phyloP scores from a whole-genome alignment of 2,113 vertebrate genomes.

The Mirounga angustirostris region DNA sequence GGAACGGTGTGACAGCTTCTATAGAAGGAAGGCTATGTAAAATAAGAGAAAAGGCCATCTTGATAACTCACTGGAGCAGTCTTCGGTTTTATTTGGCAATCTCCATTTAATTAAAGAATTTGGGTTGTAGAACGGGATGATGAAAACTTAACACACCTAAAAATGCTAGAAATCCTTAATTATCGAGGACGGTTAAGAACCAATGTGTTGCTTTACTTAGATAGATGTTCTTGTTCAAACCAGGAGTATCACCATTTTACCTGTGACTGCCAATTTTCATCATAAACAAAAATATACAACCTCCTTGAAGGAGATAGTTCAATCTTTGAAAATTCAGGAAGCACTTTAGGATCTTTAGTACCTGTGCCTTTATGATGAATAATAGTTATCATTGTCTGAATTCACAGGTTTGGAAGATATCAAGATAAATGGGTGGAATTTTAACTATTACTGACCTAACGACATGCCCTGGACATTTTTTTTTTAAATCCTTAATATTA shows the following conservation, averaged over 20 bases:
- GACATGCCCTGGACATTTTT: neutral
- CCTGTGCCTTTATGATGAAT: neutral
- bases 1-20: neutral
- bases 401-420: neutral
- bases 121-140: neutral
- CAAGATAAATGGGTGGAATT: neutral
- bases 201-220: neutral
- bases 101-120: slow-evolving; percentile 25
- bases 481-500: neutral
- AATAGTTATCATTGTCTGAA: neutral
- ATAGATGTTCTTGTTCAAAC: neutral
- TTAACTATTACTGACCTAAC: neutral
- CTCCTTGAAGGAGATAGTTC: neutral
- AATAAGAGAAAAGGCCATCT: neutral
- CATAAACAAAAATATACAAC: slow-evolving; percentile 30
- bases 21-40: neutral
- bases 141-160: neutral
- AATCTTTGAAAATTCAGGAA: slow-evolving; percentile 16
- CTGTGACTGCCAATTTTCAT: neutral
- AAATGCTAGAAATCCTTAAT: slow-evolving; percentile 8
- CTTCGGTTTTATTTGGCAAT: slow-evolving; percentile 12
- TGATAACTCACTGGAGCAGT: neutral
- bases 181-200: neutral
- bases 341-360: neutral
- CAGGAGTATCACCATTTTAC: neutral